Evolutionary conservation across 35 echinoderm and acorn worm species (phyloP).

Genomic region (Acanthaster planci): DNA sequence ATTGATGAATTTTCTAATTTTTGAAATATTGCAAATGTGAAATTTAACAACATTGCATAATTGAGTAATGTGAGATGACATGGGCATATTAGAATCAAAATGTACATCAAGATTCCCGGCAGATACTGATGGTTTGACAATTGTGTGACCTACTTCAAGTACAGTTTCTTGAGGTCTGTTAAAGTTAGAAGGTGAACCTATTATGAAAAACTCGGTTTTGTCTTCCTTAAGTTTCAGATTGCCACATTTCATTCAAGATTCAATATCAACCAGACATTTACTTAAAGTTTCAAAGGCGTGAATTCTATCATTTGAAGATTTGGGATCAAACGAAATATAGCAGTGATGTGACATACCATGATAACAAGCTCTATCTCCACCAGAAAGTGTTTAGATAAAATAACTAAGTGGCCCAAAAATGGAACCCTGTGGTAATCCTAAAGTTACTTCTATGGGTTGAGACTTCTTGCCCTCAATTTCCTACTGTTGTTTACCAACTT

Average conservation of each 20-base stretch:
- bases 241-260: neutral
- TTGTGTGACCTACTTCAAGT: neutral
- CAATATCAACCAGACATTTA: neutral
- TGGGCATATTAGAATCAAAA: no score
- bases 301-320: neutral
- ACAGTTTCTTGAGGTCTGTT: neutral
- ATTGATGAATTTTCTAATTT: neutral
- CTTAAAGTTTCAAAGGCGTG: neutral
- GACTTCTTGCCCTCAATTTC: neutral
- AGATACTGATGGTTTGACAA: neutral
- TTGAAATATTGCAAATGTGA: neutral
- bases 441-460: neutral
- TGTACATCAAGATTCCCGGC: no score
- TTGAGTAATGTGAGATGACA: no score
- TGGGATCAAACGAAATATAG: neutral
- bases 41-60: no score
- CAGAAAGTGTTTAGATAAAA: neutral
- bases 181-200: neutral
- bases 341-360: neutral
- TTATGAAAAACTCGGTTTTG: neutral
- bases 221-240: slow-evolving; percentile 7
- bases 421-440: slow-evolving; percentile 2
- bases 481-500: neutral
- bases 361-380: neutral
- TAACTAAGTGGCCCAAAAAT: neutral